Evolutionary conservation across 2,113 vertebrate genomes (phyloP).

Genomic region (Mixornis gularis): DNA sequence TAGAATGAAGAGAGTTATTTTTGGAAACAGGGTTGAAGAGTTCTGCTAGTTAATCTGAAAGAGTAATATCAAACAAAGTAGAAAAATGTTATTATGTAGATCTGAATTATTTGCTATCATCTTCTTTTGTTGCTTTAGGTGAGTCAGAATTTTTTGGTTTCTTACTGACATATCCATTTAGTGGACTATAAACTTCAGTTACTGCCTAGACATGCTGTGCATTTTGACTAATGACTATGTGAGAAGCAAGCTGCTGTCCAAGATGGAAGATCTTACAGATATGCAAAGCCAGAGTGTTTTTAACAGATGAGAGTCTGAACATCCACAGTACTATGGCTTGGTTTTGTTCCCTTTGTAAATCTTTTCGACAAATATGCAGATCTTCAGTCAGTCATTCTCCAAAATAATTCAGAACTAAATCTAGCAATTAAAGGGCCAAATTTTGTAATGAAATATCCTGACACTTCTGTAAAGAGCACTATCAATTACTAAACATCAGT

Average conservation of each 20-base stretch:
- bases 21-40: not conserved
- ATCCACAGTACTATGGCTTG: not conserved
- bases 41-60: not conserved
- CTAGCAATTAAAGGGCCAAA: not conserved
- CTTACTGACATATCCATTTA: not conserved
- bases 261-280: not conserved
- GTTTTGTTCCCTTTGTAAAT: not conserved
- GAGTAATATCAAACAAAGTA: not conserved
- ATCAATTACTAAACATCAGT: not conserved
- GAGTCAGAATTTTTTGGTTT: not conserved
- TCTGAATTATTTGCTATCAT: not conserved
- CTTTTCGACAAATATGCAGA: not conserved
- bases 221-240: not conserved
- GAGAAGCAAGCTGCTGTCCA: not conserved
- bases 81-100: not conserved
- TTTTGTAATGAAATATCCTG: not conserved
- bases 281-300: not conserved
- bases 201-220: not conserved
- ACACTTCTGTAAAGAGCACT: not conserved
- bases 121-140: not conserved
- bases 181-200: not conserved
- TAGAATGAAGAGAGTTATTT: not conserved
- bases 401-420: not conserved
- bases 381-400: not conserved
- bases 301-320: not conserved